Base-by-base conservation (phyloP, 2,888 invertebrate species). In the Lumbricus terrestris region DNA sequence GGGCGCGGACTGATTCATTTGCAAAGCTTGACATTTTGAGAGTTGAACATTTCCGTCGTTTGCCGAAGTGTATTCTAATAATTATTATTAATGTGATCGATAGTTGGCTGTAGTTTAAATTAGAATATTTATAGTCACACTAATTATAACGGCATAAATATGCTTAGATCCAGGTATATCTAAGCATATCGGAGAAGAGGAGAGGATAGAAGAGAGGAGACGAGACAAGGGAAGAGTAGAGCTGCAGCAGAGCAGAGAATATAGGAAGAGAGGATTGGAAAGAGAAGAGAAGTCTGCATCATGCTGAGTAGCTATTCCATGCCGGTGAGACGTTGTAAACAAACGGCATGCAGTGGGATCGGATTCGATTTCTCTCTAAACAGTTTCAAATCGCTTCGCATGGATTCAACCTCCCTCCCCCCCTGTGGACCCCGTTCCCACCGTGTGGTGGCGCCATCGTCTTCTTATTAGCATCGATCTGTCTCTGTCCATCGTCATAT, bases 361-460 rank as follows among this genome's bases (percentile, higher is more conserved):
- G 69, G 69, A 69, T 69, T 69, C 69, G 69, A 69, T 69, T 69
- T 69, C 69, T 69, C n/a, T 69, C 69, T n/a, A 69, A 69, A 69
- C 69, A 69, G 69, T n/a, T n/a, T 69, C 69, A 69, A n/a, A n/a
- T 69, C 69, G 69, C n/a, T 69, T 69, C 69, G 16, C n/a, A 69
- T 3, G n/a, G 29, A 69, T 69, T n/a, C n/a, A n/a, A n/a, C n/a
- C n/a, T n/a, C n/a, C n/a, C n/a, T n/a, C 40, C n/a, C 69, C 8
- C 69, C n/a, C 69, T n/a, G n/a, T n/a, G n/a, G n/a, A n/a, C n/a
- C 29, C 69, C 69, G 29, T 69, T 69, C 69, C 69, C n/a, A 69
- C 69, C 69, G n/a, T n/a, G n/a, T n/a, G 69, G 69, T 69, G 69
- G 69, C 69, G 69, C 69, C 69, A 69, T 0, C 29, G 69, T 11